phyloP scores from a whole-genome alignment of 2,888 invertebrate genomes.

The Eupithecia inturbata region DNA sequence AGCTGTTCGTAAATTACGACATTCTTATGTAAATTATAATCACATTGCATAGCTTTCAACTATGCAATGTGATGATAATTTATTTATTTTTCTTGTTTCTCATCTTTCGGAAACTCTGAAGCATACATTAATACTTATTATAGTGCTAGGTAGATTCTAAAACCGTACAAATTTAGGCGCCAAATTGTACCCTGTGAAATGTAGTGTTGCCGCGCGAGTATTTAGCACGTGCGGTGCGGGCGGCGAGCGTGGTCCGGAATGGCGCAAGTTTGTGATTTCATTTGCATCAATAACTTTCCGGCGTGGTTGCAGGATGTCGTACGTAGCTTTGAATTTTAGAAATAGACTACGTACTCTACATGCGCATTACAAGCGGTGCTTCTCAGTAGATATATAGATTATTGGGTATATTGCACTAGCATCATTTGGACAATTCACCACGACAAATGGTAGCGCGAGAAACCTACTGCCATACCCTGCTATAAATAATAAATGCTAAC shows the following conservation, averaged over 20 bases:
- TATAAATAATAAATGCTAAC: no score
- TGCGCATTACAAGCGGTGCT: neutral
- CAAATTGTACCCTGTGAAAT: neutral
- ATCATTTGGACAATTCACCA: neutral
- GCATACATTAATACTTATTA: neutral
- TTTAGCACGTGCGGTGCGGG: neutral
- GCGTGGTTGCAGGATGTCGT: constrained; percentile 8
- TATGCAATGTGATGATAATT: no score
- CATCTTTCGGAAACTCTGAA: constrained; percentile 1
- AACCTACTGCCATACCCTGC: neutral
- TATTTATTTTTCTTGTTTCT: no score
- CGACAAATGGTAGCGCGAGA: neutral
- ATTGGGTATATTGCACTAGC: neutral
- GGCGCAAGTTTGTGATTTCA: constrained; percentile 33
- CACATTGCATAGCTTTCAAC: neutral
- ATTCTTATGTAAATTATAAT: constrained; percentile 60
- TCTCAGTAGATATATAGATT: neutral
- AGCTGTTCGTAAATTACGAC: constrained; percentile 50
- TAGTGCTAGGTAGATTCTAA: neutral
- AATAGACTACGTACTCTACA: neutral
- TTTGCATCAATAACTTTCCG: constrained; percentile 32
- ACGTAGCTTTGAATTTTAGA: constrained; percentile 12
- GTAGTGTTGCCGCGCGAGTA: neutral
- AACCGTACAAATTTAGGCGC: neutral
- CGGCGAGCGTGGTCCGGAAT: constrained; percentile 24